These are phyloP conservation scores for Aurelia aurita complex sp. Pacific DNA, from an alignment of 30 jellyfish, hydroid and myxozoan genomes.

Conservation along the genomic window DNA sequence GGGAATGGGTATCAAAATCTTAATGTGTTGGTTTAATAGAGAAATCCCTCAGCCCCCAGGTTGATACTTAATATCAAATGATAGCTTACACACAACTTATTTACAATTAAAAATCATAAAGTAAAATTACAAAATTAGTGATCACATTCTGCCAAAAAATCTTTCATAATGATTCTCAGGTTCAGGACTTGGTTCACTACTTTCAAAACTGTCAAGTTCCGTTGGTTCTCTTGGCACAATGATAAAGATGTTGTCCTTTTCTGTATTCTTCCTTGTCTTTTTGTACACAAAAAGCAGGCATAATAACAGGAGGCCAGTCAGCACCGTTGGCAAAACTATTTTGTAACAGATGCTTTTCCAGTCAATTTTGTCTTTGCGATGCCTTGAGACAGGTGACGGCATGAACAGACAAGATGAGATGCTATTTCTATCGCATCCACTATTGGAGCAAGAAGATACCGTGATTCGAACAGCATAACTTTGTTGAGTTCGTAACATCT, in stretches of 20 bases:
- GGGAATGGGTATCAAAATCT: too few species aligned
- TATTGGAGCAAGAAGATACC: slow-evolving; percentile 32
- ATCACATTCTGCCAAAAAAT: too few species aligned
- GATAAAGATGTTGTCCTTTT: neutral
- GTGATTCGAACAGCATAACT: neutral
- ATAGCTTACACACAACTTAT: too few species aligned
- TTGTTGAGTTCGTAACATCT: neutral
- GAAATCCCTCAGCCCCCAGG: too few species aligned
- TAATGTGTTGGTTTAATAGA: too few species aligned
- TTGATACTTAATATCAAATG: too few species aligned
- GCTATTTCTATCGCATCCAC: slow-evolving; percentile 26
- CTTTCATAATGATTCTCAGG: neutral
- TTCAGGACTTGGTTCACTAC: neutral
- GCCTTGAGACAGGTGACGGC: neutral
- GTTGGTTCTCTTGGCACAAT: neutral
- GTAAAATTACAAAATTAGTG: too few species aligned
- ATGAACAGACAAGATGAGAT: slow-evolving; percentile 2
- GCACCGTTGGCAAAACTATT: neutral
- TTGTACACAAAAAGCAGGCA: too few species aligned
- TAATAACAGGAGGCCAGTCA: neutral
- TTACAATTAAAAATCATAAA: too few species aligned
- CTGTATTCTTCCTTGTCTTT: too few species aligned
- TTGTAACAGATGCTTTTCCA: neutral
- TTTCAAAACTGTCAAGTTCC: neutral
- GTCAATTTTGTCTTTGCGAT: neutral